These are phyloP conservation scores for Imbricaverruca yamaguchii DNA, from an alignment of 2,888 invertebrate species.

Conservation along the genomic window DNA sequence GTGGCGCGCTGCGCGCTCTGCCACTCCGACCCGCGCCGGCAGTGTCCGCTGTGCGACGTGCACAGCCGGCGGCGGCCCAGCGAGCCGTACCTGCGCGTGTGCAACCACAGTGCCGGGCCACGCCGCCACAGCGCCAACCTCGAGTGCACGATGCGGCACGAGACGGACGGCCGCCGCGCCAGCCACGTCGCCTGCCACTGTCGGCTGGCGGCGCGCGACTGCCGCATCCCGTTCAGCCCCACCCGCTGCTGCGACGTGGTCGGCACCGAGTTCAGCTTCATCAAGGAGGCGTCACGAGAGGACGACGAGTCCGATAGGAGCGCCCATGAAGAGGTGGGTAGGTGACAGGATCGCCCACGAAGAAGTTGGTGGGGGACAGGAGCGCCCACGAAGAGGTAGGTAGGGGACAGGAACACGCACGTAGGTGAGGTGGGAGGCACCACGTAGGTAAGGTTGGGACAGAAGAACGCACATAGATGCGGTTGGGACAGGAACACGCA, in stretches of 20 bases:
- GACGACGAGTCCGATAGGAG: constrained; percentile 20
- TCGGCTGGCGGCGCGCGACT: background rate
- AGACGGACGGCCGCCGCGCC: constrained; percentile 31
- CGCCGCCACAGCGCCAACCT: constrained; percentile 24
- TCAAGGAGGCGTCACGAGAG: constrained; percentile 21
- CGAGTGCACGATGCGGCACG: constrained; percentile 23
- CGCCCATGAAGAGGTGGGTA: constrained; percentile 19
- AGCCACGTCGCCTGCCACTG: background rate
- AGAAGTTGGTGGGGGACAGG: background rate
- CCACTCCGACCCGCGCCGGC: background rate
- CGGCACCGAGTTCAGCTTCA: constrained; percentile 1
- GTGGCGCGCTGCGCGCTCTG: constrained; percentile 32
- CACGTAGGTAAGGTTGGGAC: too few relatives aligned
- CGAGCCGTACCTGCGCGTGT: constrained; percentile 29
- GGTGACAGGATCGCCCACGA: too few relatives aligned
- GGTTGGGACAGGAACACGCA: too few relatives aligned
- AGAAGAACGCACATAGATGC: too few relatives aligned
- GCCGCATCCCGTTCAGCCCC: constrained; percentile 18
- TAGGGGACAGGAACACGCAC: too few relatives aligned
- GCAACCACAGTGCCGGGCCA: constrained; percentile 28
- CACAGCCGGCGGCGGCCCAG: constrained; percentile 27
- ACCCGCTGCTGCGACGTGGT: constrained; percentile 21
- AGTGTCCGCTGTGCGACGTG: background rate
- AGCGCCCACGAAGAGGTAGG: too few relatives aligned
- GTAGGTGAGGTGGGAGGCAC: too few relatives aligned